Conservation (phyloP, 2,888 invertebrate genomes). For the Lepidocyrtoides sp. region DNA sequence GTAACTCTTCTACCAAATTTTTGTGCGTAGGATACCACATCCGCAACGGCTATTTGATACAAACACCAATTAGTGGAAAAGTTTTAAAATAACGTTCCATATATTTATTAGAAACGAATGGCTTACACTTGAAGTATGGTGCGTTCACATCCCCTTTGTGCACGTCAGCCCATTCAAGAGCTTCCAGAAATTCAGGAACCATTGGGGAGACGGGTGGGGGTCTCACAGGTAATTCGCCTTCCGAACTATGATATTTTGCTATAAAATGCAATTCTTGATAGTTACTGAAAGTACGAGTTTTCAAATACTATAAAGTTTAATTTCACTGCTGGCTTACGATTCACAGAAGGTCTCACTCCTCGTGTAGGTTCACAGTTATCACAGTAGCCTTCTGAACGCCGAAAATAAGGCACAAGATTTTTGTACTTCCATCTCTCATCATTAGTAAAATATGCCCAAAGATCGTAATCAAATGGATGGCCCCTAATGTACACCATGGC, state of each 20-base stretch:
- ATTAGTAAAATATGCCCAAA: slow-evolving; percentile 88
- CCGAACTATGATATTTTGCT: slow-evolving; percentile 79
- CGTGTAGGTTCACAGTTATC: slow-evolving; percentile 60
- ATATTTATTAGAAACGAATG: neutral
- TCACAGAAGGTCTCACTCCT: slow-evolving; percentile 47
- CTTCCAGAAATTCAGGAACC: slow-evolving; percentile 88
- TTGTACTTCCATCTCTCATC: slow-evolving; percentile 86
- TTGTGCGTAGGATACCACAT: slow-evolving; percentile 67
- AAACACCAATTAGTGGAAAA: neutral
- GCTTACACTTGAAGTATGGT: slow-evolving; percentile 86
- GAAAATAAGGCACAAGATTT: slow-evolving; percentile 87
- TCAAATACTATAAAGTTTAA: neutral
- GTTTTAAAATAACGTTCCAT: neutral
- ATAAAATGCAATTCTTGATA: neutral
- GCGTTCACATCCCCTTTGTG: slow-evolving; percentile 87
- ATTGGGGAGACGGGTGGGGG: slow-evolving; percentile 88
- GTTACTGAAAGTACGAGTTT: too few relatives aligned
- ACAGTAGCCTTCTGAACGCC: slow-evolving; percentile 86
- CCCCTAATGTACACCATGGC: slow-evolving; percentile 91
- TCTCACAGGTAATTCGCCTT: slow-evolving; percentile 86
- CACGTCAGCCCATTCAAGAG: slow-evolving; percentile 89
- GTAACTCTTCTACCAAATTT: slow-evolving; percentile 62
- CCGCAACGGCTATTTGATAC: slow-evolving; percentile 51
- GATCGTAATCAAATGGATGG: slow-evolving; percentile 89
- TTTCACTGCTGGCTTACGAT: slow-evolving; percentile 19